These are phyloP conservation scores for Pangasius mekongensis DNA, from an alignment of 2,797 vertebrate species.

Conservation along the genomic window DNA sequence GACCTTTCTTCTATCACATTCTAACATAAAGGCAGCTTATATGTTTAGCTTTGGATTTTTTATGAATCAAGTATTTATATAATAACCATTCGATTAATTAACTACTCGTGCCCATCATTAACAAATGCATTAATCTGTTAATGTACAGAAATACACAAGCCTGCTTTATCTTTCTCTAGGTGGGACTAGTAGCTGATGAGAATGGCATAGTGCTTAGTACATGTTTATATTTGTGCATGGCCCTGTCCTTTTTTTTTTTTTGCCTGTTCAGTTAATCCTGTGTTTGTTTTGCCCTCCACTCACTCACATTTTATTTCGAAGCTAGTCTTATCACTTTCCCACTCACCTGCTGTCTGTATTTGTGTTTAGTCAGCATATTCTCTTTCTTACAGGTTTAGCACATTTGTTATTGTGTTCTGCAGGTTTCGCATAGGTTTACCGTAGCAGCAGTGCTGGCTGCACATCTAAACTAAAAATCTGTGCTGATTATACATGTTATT, in stretches of 20 bases:
- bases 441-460: not conserved
- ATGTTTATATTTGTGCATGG: slow-evolving; percentile 33
- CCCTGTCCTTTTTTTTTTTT: not conserved
- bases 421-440: not conserved
- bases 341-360: not conserved
- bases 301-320: not conserved
- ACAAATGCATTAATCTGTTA: not conserved
- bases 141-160: slow-evolving; percentile 15
- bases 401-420: not conserved
- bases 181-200: slow-evolving; percentile 53
- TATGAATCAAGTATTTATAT: not conserved
- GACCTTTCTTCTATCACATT: not conserved
- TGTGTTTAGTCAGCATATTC: slow-evolving; percentile 16
- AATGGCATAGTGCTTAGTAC: slow-evolving; percentile 63
- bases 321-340: slow-evolving; percentile 1
- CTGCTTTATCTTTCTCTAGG: slow-evolving; percentile 26
- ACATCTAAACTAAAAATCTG: not conserved
- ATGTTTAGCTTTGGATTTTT: not conserved
- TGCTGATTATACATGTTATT: not conserved
- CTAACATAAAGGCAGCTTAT: not conserved
- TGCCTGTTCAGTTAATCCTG: slow-evolving; percentile 4
- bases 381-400: slow-evolving; percentile 13
- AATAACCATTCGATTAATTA: not conserved
- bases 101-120: not conserved
- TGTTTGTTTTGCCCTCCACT: slow-evolving; percentile 17